Conservation (phyloP, 1,140 invertebrate genomes). For the Sarcophaga peregrina region DNA sequence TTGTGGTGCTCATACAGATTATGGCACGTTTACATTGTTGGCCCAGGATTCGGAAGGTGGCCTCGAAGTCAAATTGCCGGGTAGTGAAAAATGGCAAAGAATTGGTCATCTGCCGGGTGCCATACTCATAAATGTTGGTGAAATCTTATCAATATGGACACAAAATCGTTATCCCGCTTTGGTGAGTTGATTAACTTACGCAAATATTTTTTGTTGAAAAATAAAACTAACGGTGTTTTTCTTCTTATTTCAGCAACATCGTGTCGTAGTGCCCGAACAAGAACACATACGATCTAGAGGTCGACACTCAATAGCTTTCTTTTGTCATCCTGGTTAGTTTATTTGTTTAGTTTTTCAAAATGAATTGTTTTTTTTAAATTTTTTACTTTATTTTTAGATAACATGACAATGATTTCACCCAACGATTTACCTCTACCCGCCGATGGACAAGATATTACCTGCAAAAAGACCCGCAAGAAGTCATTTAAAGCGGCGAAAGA, state of each 20-base stretch:
- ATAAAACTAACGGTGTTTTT: neutral
- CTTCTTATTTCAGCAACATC: slow-evolving; percentile 71
- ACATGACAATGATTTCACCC: slow-evolving; percentile 70
- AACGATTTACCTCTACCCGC: slow-evolving; percentile 65
- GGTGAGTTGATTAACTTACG: slow-evolving; percentile 65
- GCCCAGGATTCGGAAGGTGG: slow-evolving; percentile 76
- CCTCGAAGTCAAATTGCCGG: slow-evolving; percentile 73
- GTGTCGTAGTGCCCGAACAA: slow-evolving; percentile 77
- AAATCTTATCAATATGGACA: slow-evolving; percentile 82
- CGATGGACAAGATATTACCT: slow-evolving; percentile 63
- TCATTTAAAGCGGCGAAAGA: slow-evolving; percentile 66
- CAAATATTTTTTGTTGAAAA: neutral
- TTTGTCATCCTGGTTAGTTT: slow-evolving; percentile 78
- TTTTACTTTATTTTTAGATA: slow-evolving; percentile 50
- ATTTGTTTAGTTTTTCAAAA: slow-evolving; percentile 45
- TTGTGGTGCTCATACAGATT: slow-evolving; percentile 78
- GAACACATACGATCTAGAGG: slow-evolving; percentile 70
- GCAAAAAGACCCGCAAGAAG: slow-evolving; percentile 68
- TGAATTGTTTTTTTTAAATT: slow-evolving; percentile 17
- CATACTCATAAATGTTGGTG: slow-evolving; percentile 82
- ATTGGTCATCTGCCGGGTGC: slow-evolving; percentile 83
- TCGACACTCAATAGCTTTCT: slow-evolving; percentile 80
- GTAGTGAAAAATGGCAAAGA: slow-evolving; percentile 77
- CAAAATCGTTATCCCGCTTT: slow-evolving; percentile 76
- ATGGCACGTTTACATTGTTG: slow-evolving; percentile 79